A percentile compares a stretch with the other conserved stretches of the same genome.
phyloP scores from a whole-genome alignment of 2,113 vertebrate genomes.

The Pseudopipra pipra region DNA sequence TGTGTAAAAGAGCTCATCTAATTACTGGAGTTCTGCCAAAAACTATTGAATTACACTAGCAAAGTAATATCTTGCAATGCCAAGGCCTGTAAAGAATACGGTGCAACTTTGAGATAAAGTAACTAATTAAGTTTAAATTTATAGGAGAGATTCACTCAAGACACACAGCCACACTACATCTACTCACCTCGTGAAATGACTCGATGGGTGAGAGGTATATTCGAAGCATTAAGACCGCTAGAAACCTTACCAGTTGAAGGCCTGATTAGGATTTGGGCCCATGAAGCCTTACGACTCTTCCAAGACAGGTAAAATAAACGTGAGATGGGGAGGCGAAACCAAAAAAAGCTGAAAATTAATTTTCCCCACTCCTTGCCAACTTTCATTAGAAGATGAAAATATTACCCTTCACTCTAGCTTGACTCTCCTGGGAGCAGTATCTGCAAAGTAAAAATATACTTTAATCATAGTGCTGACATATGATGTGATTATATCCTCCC shows the following conservation, averaged over 20 bases:
- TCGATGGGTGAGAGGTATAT: constrained; percentile 96
- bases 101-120: not conserved
- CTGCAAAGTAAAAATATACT: not conserved
- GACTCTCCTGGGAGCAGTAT: not conserved
- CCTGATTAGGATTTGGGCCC: constrained; percentile 98
- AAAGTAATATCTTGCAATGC: not conserved
- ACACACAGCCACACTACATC: constrained; percentile 97
- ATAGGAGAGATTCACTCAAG: constrained; percentile 97
- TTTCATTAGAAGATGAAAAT: not conserved
- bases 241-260: constrained; percentile 96
- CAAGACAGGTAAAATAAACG: constrained; percentile 86
- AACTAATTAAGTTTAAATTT: not conserved
- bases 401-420: not conserved
- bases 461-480: not conserved
- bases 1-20: not conserved
- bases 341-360: not conserved
- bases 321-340: not conserved
- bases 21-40: not conserved
- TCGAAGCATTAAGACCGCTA: constrained; percentile 92
- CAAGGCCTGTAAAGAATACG: not conserved
- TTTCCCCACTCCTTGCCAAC: not conserved
- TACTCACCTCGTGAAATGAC: constrained; percentile 99
- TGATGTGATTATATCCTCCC: not conserved
- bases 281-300: constrained; percentile 96
- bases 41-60: not conserved